These are phyloP conservation scores for Macrosiphum euphorbiae DNA, from an alignment of 2,888 invertebrate species.

Conservation along the genomic window DNA sequence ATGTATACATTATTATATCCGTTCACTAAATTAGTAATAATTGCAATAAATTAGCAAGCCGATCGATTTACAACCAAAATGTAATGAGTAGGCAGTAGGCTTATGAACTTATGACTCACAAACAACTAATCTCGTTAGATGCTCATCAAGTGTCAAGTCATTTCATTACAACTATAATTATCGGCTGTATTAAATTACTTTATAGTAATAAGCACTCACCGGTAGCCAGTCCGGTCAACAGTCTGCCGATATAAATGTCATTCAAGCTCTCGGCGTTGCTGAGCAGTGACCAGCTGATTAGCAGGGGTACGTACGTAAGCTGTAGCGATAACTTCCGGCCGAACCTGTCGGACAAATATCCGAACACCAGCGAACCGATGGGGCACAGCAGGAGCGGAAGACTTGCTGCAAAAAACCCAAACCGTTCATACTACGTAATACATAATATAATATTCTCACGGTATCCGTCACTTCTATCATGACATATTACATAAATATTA, in stretches of 20 bases:
- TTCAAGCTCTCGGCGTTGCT: constrained; percentile 5
- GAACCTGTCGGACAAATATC: constrained; percentile 59
- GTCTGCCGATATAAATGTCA: constrained; percentile 41
- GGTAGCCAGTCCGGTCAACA: constrained; percentile 36
- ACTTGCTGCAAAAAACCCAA: constrained; percentile 52
- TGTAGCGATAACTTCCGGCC: constrained; percentile 62
- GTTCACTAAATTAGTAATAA: neutral
- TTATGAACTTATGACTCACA: neutral
- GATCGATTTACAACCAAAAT: neutral
- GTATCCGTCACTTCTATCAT: neutral
- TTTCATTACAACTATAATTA: neutral
- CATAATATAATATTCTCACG: neutral
- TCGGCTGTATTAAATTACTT: neutral
- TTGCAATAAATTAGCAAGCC: neutral
- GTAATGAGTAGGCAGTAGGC: neutral
- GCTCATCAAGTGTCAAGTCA: neutral
- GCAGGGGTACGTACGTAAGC: constrained; percentile 59
- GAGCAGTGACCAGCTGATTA: constrained; percentile 55
- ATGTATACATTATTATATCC: neutral
- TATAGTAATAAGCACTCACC: constrained; percentile 13
- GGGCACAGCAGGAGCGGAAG: constrained; percentile 61
- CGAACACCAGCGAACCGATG: constrained; percentile 60
- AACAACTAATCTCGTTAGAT: neutral
- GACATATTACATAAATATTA: neutral
- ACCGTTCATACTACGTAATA: neutral